phyloP scores from a whole-genome alignment of 2,888 invertebrate genomes.

The Junonia oenone region DNA sequence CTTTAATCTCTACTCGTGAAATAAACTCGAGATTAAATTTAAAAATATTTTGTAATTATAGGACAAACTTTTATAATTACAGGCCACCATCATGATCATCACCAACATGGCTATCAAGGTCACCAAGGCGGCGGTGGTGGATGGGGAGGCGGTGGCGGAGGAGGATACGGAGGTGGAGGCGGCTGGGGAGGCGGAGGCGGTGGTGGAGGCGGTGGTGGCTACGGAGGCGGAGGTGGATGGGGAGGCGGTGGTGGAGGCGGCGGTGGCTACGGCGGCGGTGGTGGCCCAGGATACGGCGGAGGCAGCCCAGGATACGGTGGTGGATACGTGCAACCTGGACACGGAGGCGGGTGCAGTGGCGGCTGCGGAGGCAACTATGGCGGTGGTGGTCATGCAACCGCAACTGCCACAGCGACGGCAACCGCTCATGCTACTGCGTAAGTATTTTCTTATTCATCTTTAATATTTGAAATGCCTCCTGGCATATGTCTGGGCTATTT shows the following conservation, averaged over 20 bases:
- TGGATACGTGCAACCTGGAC: constrained; percentile 4
- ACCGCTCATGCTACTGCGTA: constrained; percentile 31
- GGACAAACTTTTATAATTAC: not conserved
- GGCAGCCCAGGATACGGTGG: constrained; percentile 26
- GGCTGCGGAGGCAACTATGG: constrained; percentile 33
- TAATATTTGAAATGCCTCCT: too few relatives aligned
- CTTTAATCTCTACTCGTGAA: too few relatives aligned
- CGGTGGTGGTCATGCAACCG: constrained; percentile 19
- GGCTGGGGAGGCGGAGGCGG: constrained; percentile 31
- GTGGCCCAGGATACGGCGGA: constrained; percentile 19
- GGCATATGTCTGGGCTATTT: too few relatives aligned
- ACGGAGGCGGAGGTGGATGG: constrained; percentile 32
- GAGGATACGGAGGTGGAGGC: constrained; percentile 29
- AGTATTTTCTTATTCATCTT: too few relatives aligned
- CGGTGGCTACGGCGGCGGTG: constrained; percentile 28
- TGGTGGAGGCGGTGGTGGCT: constrained; percentile 29
- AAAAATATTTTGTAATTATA: too few relatives aligned
- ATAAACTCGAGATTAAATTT: too few relatives aligned
- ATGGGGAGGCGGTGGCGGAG: constrained; percentile 29
- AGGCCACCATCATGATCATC: constrained; percentile 1
- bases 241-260: constrained; percentile 29
- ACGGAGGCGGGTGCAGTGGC: constrained; percentile 29
- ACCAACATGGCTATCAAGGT: constrained; percentile 16
- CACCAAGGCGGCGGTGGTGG: constrained; percentile 26
- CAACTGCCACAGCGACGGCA: constrained; percentile 43